A percentile compares a stretch with the other conserved stretches of the same genome.
Evolutionary conservation across 2,797 vertebrate genomes (phyloP).

Genomic region (Tamandua tetradactyla): DNA sequence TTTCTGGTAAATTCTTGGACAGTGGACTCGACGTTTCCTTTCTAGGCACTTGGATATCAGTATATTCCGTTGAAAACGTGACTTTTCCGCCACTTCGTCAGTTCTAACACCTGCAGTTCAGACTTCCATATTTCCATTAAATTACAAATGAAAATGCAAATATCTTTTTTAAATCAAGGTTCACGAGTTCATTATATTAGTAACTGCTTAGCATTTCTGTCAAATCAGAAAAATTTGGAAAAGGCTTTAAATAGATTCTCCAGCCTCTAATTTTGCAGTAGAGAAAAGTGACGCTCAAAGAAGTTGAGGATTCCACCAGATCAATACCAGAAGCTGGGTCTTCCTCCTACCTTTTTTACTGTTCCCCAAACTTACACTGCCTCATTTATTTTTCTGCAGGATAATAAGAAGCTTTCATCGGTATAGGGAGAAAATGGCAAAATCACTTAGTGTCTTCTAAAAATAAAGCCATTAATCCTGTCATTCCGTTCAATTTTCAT

Average conservation of each 20-base stretch:
- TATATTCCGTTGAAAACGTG: background rate
- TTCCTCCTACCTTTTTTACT: background rate
- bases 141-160: conserved; percentile 2
- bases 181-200: background rate
- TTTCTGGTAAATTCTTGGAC: background rate
- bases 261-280: background rate
- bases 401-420: background rate
- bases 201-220: conserved; percentile 8
- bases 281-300: background rate
- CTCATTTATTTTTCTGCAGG: background rate
- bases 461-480: background rate
- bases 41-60: background rate
- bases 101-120: background rate
- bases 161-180: background rate
- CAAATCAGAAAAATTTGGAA: background rate
- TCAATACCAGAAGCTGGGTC: background rate
- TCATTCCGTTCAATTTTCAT: background rate
- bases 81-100: background rate
- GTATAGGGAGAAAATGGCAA: background rate
- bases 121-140: background rate
- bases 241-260: background rate
- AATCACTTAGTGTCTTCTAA: background rate
- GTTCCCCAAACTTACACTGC: background rate
- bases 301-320: background rate
- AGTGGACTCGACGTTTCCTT: background rate